Evolutionary conservation across 1,140 invertebrate species (phyloP).

Genomic region (Scaptomyza montana): DNA sequence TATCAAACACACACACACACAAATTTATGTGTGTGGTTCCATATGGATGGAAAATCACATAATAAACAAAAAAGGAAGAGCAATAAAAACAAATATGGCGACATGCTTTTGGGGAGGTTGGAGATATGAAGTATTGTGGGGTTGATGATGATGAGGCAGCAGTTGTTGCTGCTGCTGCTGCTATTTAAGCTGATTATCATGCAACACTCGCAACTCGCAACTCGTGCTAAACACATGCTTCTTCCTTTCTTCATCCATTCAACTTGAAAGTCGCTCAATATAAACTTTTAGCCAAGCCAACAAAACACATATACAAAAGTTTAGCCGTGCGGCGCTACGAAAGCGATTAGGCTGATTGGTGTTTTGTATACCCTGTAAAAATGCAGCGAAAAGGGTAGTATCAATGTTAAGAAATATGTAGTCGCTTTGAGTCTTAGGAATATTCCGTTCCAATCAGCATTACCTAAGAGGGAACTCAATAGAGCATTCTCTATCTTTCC

Average conservation of each 20-base stretch:
- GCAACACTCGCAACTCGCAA: constrained; percentile 4
- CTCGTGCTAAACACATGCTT: constrained; percentile 45
- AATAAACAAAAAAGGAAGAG: constrained; percentile 75
- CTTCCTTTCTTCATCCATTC: constrained; percentile 28
- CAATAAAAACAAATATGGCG: constrained; percentile 79
- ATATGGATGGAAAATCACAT: constrained; percentile 75
- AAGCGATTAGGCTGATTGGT: constrained; percentile 79
- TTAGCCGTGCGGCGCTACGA: constrained; percentile 75
- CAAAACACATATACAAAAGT: constrained; percentile 58
- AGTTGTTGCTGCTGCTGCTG: constrained; percentile 1
- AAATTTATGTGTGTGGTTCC: constrained; percentile 37
- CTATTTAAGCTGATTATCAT: constrained; percentile 59
- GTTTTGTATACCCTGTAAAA: neutral
- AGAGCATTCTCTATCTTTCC: no score
- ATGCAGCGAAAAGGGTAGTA: neutral
- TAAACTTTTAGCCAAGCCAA: constrained; percentile 40
- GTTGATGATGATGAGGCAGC: constrained; percentile 42
- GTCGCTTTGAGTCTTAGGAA: no score
- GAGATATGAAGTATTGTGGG: constrained; percentile 14
- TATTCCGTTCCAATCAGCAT: no score
- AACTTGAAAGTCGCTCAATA: constrained; percentile 49
- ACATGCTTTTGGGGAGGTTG: constrained; percentile 41
- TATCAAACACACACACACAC: no score
- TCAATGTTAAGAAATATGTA: constrained; percentile 15
- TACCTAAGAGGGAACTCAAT: no score